phyloP scores from a whole-genome alignment of 1,140 invertebrate genomes.

The Bursaphelenchus mucronatus region DNA sequence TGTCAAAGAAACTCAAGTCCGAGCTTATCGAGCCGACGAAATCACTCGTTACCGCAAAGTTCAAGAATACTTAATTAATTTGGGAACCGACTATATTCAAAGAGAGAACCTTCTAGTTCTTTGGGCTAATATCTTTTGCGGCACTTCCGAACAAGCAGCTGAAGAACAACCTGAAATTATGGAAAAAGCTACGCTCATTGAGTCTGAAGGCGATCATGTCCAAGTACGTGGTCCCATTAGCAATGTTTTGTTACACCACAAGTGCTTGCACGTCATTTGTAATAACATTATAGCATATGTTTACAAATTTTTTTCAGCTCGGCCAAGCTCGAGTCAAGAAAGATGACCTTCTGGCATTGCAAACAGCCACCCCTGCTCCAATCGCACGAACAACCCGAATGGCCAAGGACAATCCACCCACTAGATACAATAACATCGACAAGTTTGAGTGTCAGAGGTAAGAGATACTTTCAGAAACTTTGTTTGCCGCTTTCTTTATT shows the following conservation, averaged over 20 bases:
- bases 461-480: slow-evolving; percentile 1
- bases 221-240: too few relatives aligned
- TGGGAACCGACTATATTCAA: too few relatives aligned
- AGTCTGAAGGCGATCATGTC: too few relatives aligned
- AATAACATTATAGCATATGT: background rate
- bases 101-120: too few relatives aligned
- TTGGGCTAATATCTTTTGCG: too few relatives aligned
- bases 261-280: too few relatives aligned
- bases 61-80: too few relatives aligned
- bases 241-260: too few relatives aligned
- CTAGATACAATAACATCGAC: slow-evolving; percentile 8
- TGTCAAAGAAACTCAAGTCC: background rate
- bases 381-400: slow-evolving; percentile 13
- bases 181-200: too few relatives aligned
- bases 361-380: slow-evolving; percentile 16
- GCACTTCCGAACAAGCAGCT: too few relatives aligned
- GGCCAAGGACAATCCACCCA: background rate
- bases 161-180: too few relatives aligned
- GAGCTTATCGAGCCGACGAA: slow-evolving; percentile 5
- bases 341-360: slow-evolving; percentile 12
- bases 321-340: slow-evolving; percentile 4
- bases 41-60: too few relatives aligned
- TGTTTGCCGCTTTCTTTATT: background rate
- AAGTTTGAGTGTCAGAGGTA: slow-evolving; percentile 13
- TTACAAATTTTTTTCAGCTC: slow-evolving; percentile 2